Percentiles rank a stretch among this genome's conserved stretches.
Evolutionary conservation across 2,113 vertebrate species (phyloP).

Genomic region (Chinchilla lanigera): DNA sequence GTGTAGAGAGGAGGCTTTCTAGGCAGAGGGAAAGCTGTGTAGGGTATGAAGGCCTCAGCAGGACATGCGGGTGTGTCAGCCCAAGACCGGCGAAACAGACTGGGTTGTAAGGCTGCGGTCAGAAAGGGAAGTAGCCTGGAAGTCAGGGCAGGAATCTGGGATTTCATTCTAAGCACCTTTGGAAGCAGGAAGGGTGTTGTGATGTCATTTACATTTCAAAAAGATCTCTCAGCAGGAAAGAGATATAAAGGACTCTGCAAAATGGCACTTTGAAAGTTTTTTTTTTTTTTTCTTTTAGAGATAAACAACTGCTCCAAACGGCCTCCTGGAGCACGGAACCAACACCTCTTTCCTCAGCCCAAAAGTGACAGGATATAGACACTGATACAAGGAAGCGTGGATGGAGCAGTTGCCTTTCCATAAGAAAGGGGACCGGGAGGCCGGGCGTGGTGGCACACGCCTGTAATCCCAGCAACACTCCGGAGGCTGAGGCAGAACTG

Average conservation of each 20-base stretch:
- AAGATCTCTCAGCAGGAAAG: neutral
- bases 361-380: neutral
- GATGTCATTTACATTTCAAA: neutral
- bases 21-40: neutral
- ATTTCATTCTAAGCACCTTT: neutral
- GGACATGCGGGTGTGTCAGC: neutral
- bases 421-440: neutral
- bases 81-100: neutral
- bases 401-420: neutral
- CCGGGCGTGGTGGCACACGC: too few species aligned
- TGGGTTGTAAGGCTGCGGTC: neutral
- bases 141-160: neutral
- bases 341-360: neutral
- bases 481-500: too few species aligned
- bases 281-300: neutral
- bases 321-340: neutral
- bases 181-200: neutral
- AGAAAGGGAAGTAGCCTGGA: neutral
- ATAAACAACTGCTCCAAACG: neutral
- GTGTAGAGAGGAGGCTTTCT: neutral
- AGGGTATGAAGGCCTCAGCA: neutral
- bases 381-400: neutral
- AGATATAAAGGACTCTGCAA: neutral
- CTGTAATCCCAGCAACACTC: too few species aligned
- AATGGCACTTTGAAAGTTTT: neutral